These are phyloP conservation scores for Amphiduros pacificus DNA, from an alignment of 2,888 invertebrate species.

Conservation along the genomic window DNA sequence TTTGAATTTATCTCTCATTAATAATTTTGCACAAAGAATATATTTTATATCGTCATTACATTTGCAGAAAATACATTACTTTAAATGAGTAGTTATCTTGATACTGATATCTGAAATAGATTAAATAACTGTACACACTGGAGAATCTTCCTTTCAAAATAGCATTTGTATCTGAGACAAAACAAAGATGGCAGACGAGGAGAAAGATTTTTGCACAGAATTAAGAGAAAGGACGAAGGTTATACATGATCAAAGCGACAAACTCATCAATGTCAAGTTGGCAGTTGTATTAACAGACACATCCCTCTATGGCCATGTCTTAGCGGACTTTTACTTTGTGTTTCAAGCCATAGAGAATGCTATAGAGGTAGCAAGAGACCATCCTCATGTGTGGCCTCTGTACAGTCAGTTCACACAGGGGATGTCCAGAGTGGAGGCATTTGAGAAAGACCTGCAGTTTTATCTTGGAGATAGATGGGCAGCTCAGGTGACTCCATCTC, in stretches of 20 bases:
- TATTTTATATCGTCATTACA: too few species aligned
- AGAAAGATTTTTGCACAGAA: conserved; percentile 26
- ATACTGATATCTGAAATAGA: too few species aligned
- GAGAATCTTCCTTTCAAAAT: too few species aligned
- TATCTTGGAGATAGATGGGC: conserved; percentile 34
- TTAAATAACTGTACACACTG: too few species aligned
- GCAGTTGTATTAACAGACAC: conserved; percentile 30
- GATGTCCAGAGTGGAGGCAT: conserved; percentile 25
- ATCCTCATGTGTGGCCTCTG: conserved; percentile 20
- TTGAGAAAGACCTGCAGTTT: conserved; percentile 31
- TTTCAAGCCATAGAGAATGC: conserved; percentile 33
- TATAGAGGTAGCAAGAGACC: conserved; percentile 21
- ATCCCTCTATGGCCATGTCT: conserved; percentile 21
- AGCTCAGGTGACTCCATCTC: conserved; percentile 20
- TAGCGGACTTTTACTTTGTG: conserved; percentile 34
- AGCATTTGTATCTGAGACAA: too few species aligned
- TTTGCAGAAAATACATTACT: too few species aligned
- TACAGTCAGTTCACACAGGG: conserved; percentile 23
- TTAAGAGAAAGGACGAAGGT: conserved; percentile 22
- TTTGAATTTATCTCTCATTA: too few species aligned
- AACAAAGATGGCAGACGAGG: too few species aligned
- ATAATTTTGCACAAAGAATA: too few species aligned
- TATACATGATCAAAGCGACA: conserved; percentile 31
- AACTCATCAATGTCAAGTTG: conserved; percentile 29
- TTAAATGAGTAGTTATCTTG: too few species aligned